Percentiles rank a stretch among this genome's conserved stretches.
Conservation (phyloP, 2,888 invertebrate species). For the Branchipolynoe longqiensis region DNA sequence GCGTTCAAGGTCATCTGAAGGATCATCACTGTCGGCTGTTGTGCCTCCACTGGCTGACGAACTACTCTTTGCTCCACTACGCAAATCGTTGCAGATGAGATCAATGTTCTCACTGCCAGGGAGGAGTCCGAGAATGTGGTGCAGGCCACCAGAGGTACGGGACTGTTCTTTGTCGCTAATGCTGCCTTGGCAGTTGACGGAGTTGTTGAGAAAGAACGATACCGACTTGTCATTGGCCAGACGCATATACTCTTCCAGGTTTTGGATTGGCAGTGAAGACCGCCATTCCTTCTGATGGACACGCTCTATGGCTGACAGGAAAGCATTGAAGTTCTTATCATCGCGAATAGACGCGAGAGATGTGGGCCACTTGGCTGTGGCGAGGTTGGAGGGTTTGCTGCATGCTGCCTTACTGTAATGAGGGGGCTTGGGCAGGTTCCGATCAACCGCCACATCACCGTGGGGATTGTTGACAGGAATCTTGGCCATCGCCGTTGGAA, state of each 20-base stretch:
- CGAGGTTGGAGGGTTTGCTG: slow-evolving; percentile 39
- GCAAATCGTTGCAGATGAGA: slow-evolving; percentile 79
- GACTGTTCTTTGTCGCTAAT: slow-evolving; percentile 41
- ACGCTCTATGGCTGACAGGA: slow-evolving; percentile 78
- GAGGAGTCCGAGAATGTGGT: slow-evolving; percentile 65
- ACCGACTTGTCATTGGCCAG: slow-evolving; percentile 42
- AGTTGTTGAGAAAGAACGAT: slow-evolving; percentile 60
- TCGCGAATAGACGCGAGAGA: slow-evolving; percentile 67
- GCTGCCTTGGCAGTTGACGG: slow-evolving; percentile 59
- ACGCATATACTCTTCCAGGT: slow-evolving; percentile 53
- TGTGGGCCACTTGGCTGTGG: neutral
- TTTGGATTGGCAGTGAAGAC: slow-evolving; percentile 22
- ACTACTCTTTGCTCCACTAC: slow-evolving; percentile 23
- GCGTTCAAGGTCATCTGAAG: slow-evolving; percentile 41
- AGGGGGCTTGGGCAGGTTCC: neutral
- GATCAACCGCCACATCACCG: neutral
- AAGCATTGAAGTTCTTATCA: slow-evolving; percentile 78
- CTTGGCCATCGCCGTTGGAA: neutral
- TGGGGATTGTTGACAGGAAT: neutral
- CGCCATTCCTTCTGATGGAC: slow-evolving; percentile 74
- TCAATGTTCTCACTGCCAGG: slow-evolving; percentile 78
- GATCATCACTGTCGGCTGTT: slow-evolving; percentile 27
- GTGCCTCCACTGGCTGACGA: neutral
- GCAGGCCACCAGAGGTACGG: neutral
- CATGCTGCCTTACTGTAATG: neutral